These are phyloP conservation scores for Polyodon spathula DNA, from an alignment of 2,113 vertebrate genomes.

Conservation along the genomic window DNA sequence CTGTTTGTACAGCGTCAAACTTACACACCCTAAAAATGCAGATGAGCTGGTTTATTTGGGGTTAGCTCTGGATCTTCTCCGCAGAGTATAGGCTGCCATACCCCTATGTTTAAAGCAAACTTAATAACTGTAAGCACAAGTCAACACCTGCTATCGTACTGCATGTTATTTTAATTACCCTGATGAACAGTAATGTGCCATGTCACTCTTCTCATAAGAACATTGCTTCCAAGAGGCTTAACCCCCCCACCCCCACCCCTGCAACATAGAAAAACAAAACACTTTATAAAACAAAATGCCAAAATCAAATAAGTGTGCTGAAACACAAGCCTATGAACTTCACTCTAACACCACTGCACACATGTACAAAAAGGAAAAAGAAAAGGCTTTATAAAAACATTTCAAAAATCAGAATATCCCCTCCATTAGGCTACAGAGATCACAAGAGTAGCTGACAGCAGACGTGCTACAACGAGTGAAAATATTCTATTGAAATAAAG, in stretches of 20 bases:
- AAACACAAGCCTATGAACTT: not conserved
- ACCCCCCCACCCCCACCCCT: not conserved
- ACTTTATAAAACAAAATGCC: not conserved
- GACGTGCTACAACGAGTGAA: not conserved
- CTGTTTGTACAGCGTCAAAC: no score
- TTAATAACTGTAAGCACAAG: no score
- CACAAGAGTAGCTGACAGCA: not conserved
- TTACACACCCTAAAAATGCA: no score
- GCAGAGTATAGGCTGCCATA: no score
- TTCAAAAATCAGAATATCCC: not conserved
- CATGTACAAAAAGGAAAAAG: not conserved
- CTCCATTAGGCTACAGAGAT: not conserved
- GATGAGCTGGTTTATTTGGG: no score
- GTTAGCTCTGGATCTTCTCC: no score
- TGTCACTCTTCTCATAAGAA: not conserved
- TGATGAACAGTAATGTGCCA: no score
- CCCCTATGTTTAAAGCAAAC: no score
- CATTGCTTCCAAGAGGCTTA: not conserved
- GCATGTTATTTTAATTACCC: no score
- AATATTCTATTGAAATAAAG: no score
- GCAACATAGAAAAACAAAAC: not conserved
- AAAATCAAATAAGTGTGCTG: not conserved
- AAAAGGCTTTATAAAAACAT: not conserved
- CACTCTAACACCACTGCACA: not conserved
- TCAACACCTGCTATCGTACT: no score